Evolutionary conservation across 2,113 vertebrate species (phyloP).

Genomic region (Laticauda colubrina): DNA sequence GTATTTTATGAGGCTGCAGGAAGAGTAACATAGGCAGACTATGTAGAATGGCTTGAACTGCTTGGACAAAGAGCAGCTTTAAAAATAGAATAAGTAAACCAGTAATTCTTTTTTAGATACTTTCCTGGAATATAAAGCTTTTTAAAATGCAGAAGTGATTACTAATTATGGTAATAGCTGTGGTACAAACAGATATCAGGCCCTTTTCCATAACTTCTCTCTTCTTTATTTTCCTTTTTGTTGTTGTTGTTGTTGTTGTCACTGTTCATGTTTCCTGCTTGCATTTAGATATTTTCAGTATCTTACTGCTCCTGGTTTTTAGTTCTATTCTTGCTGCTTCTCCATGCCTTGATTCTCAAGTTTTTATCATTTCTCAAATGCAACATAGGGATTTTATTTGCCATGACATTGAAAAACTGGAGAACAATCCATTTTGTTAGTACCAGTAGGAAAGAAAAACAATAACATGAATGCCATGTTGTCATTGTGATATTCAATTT

Average conservation of each 20-base stretch:
- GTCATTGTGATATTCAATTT: not conserved
- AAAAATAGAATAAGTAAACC: not conserved
- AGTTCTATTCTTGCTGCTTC: not conserved
- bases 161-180: not conserved
- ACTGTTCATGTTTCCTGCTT: not conserved
- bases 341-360: not conserved
- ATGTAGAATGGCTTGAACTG: not conserved
- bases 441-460: not conserved
- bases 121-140: not conserved
- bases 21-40: not conserved
- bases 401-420: not conserved
- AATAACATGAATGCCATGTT: not conserved
- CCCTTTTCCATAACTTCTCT: not conserved
- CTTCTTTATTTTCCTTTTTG: not conserved
- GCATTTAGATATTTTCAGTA: not conserved
- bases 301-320: not conserved
- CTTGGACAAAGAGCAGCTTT: not conserved
- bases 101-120: not conserved
- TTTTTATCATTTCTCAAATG: not conserved
- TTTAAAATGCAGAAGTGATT: not conserved
- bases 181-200: not conserved
- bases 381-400: not conserved
- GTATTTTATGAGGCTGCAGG: not conserved
- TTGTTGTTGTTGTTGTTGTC: too few relatives aligned
- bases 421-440: not conserved